Percentiles rank a stretch among this genome's conserved stretches.
Evolutionary conservation across 2,888 invertebrate species (phyloP).

Genomic region (Catocala fraxini): DNA sequence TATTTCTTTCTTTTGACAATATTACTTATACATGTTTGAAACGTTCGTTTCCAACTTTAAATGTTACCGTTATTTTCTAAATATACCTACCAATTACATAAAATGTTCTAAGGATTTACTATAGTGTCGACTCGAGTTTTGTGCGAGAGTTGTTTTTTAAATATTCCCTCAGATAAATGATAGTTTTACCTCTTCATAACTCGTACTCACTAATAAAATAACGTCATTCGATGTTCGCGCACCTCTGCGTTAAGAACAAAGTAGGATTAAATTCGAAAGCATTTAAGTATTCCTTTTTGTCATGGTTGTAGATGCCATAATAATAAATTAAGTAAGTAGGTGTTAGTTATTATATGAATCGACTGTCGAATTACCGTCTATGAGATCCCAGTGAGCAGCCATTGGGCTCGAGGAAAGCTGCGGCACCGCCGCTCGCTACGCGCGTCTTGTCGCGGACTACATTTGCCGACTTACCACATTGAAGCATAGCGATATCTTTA

Average conservation of each 20-base stretch:
- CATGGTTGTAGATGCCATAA: conserved; percentile 60
- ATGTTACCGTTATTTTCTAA: conserved; percentile 25
- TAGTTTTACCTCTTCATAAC: conserved; percentile 45
- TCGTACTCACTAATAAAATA: conserved; percentile 45
- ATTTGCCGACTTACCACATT: conserved; percentile 11
- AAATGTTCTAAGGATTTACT: conserved; percentile 35
- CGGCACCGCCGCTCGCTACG: no score
- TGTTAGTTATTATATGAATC: conserved; percentile 55
- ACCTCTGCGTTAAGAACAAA: conserved; percentile 44
- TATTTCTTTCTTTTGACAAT: conserved; percentile 23
- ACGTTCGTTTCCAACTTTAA: conserved; percentile 20
- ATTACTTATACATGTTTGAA: conserved; percentile 7
- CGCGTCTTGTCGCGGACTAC: no score
- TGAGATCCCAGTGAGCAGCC: conserved; percentile 39
- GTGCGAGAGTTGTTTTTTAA: conserved; percentile 46
- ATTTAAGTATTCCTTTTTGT: conserved; percentile 49
- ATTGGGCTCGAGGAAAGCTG: no score
- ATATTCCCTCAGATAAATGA: conserved; percentile 51
- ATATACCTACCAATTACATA: conserved; percentile 37
- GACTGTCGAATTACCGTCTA: conserved; percentile 54
- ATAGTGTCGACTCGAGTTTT: conserved; percentile 47
- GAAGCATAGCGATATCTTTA: conserved; percentile 38
- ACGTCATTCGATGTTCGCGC: conserved; percentile 44
- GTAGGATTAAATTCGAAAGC: conserved; percentile 43
- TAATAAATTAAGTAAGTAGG: conserved; percentile 58